These are phyloP conservation scores for Girardia tigrina DNA, from an alignment of 2,888 invertebrate species.

Conservation along the genomic window DNA sequence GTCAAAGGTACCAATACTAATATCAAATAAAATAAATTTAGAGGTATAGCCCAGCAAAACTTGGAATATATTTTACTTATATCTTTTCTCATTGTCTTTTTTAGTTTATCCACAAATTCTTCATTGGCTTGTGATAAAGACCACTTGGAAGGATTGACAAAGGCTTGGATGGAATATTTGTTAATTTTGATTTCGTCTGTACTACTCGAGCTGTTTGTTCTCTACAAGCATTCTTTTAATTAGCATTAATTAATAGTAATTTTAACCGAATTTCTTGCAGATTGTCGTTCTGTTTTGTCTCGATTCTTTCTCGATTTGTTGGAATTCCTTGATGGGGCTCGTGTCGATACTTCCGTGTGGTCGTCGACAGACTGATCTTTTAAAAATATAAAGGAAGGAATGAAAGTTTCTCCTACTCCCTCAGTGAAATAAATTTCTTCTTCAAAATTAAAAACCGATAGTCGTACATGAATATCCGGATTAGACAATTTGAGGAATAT, in stretches of 20 bases:
- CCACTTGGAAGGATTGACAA: not conserved
- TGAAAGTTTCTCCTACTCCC: constrained; percentile 37
- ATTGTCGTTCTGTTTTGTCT: not conserved
- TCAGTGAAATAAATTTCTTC: constrained; percentile 41
- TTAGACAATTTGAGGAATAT: constrained; percentile 48
- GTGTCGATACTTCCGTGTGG: not conserved
- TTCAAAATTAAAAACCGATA: constrained; percentile 45
- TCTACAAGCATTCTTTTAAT: not conserved
- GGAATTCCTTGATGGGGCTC: not conserved
- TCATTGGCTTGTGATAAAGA: not conserved
- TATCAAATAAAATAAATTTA: too few species aligned
- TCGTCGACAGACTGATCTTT: not conserved
- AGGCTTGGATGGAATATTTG: not conserved
- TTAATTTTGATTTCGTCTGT: not conserved
- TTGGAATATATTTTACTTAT: not conserved
- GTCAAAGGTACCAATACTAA: too few species aligned
- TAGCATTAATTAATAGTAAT: not conserved
- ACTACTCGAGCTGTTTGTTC: not conserved
- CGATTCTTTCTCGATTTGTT: not conserved
- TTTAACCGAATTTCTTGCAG: not conserved
- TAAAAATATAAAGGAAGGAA: not conserved
- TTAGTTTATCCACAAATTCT: constrained; percentile 9
- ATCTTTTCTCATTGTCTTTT: not conserved
- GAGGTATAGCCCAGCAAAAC: too few species aligned
- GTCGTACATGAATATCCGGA: constrained; percentile 46